A percentile compares a stretch with the other conserved stretches of the same genome.
Conservation (phyloP, 2,888 invertebrate genomes). For the Marasmarcha lunaedactyla region DNA sequence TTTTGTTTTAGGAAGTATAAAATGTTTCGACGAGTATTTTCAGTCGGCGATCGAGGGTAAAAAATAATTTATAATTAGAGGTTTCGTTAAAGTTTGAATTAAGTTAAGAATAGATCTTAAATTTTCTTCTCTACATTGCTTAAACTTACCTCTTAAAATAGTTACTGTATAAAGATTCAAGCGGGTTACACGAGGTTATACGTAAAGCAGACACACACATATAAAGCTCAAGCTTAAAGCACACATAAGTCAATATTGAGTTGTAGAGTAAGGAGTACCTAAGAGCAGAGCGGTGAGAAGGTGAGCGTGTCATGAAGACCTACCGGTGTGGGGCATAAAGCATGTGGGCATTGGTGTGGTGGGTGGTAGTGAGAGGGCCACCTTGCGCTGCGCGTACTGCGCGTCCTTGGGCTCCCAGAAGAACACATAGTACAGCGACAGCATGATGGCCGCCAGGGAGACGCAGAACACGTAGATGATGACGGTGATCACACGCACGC, state of each 20-base stretch:
- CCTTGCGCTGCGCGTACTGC: conserved; percentile 63
- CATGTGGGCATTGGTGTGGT: conserved; percentile 67
- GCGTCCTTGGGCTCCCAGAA: conserved; percentile 87
- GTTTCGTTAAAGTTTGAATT: too few species aligned
- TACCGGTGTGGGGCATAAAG: conserved; percentile 67
- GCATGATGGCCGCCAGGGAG: conserved; percentile 92
- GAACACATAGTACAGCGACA: conserved; percentile 94
- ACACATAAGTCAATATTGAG: not conserved
- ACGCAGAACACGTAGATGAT: conserved; percentile 94
- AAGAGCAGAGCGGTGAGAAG: conserved; percentile 3
- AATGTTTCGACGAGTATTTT: too few species aligned
- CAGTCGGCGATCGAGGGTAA: too few species aligned
- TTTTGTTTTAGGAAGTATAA: too few species aligned
- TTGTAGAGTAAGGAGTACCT: conserved; percentile 2
- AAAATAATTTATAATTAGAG: too few species aligned
- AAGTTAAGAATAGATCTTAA: too few species aligned
- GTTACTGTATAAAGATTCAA: too few species aligned
- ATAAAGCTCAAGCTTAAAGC: too few species aligned
- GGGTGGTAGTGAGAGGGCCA: conserved; percentile 61
- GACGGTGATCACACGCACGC: conserved; percentile 91
- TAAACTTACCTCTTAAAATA: too few species aligned
- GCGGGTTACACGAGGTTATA: too few species aligned
- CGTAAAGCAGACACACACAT: too few species aligned
- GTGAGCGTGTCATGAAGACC: conserved; percentile 51
- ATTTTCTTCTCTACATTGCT: too few species aligned